These are phyloP conservation scores for Oreocharis arfaki DNA, from an alignment of 2,113 vertebrate species.

Conservation along the genomic window DNA sequence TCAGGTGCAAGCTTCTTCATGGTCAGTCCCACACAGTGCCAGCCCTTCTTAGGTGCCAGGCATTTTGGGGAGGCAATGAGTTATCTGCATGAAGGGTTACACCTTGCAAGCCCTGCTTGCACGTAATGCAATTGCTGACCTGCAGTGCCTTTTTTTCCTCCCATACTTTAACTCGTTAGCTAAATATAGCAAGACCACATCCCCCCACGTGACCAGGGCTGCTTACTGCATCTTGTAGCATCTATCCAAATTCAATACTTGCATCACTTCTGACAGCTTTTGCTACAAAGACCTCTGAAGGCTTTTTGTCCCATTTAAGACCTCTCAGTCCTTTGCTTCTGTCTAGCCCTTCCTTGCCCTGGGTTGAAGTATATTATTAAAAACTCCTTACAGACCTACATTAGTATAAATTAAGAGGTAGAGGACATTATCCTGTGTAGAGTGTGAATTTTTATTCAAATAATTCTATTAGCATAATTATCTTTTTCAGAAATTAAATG, in stretches of 20 bases:
- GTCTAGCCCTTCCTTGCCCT: not conserved
- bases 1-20: fast-evolving
- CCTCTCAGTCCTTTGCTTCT: not conserved
- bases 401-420: slow-evolving; percentile 72
- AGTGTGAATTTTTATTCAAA: slow-evolving; percentile 75
- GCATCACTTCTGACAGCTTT: not conserved
- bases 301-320: not conserved
- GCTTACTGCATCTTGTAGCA: not conserved
- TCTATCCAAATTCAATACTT: not conserved
- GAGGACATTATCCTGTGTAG: slow-evolving; percentile 57
- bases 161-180: not conserved
- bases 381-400: slow-evolving; percentile 63
- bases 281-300: not conserved
- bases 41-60: not conserved
- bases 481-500: slow-evolving; percentile 75
- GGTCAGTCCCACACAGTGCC: not conserved
- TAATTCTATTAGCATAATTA: slow-evolving; percentile 78
- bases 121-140: not conserved
- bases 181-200: not conserved
- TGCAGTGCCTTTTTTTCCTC: not conserved
- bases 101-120: not conserved
- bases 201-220: not conserved
- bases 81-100: not conserved
- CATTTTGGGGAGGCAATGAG: not conserved
- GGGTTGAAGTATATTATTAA: slow-evolving; percentile 45